Conservation (phyloP, 2,797 vertebrate genomes). For the Knipowitschia caucasica region DNA sequence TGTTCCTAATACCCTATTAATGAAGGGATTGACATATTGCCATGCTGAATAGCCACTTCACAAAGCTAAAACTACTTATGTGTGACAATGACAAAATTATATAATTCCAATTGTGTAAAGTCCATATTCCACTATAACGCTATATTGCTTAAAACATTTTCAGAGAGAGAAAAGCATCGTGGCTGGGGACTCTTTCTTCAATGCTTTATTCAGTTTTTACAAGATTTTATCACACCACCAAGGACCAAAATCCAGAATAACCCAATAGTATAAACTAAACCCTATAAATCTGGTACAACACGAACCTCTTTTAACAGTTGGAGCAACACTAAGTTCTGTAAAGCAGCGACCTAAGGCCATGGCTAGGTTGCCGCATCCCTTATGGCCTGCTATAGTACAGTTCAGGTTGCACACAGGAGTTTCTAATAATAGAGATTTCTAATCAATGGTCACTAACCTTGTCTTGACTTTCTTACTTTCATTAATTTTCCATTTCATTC, state of each 20-base stretch:
- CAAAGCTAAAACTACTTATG: background rate
- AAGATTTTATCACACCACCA: conserved; percentile 15
- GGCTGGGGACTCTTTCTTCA: conserved; percentile 8
- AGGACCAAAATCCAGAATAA: conserved; percentile 10
- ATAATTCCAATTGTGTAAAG: conserved; percentile 41
- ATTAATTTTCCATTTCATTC: too few relatives aligned
- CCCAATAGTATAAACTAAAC: too few relatives aligned
- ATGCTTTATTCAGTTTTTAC: background rate
- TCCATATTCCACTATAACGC: conserved; percentile 29
- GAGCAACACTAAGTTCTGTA: conserved; percentile 8
- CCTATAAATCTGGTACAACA: conserved; percentile 24
- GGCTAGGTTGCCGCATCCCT: conserved; percentile 28
- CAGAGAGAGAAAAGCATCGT: conserved; percentile 2
- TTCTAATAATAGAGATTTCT: conserved; percentile 50
- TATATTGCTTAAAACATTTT: background rate
- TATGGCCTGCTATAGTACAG: conserved; percentile 19
- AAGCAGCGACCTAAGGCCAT: conserved; percentile 19
- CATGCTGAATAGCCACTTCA: conserved; percentile 31
- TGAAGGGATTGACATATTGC: conserved; percentile 61
- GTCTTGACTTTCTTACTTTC: conserved; percentile 56
- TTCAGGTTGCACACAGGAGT: conserved; percentile 35
- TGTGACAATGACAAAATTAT: conserved; percentile 52
- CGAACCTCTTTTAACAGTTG: conserved; percentile 15
- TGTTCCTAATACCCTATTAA: conserved; percentile 63
- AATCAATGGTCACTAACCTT: conserved; percentile 58